Conservation (phyloP, 2,113 vertebrate genomes). For the Columba livia region DNA sequence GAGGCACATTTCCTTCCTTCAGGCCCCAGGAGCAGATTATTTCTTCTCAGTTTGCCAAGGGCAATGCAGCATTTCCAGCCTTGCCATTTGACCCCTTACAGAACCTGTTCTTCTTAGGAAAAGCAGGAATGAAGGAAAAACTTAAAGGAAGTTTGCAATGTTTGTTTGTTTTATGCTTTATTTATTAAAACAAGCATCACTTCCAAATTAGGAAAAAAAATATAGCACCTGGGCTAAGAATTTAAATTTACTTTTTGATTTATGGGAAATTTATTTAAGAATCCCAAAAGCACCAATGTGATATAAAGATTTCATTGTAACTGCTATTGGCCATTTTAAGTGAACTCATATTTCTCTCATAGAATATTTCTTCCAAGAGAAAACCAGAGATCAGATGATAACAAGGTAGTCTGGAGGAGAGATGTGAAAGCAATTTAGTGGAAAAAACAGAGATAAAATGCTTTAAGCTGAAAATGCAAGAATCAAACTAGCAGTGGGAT, state of each 20-base stretch:
- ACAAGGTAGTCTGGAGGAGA: neutral
- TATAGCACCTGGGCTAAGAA: neutral
- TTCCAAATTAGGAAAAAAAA: neutral
- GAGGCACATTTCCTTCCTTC: neutral
- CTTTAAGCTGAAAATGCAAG: neutral
- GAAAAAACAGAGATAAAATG: neutral
- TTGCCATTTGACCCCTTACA: neutral
- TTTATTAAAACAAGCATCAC: accelerated
- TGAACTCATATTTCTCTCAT: neutral
- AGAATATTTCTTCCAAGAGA: neutral
- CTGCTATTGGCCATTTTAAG: neutral
- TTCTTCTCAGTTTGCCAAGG: neutral
- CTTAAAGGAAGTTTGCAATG: neutral
- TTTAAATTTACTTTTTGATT: neutral
- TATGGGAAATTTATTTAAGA: neutral
- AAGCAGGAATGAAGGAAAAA: neutral
- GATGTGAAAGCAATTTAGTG: neutral
- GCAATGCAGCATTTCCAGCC: neutral
- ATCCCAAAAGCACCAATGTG: neutral
- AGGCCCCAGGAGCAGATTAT: neutral
- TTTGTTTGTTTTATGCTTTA: neutral
- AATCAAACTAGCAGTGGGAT: neutral
- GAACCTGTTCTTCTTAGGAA: neutral
- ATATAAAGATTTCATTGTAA: neutral
- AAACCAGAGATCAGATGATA: neutral